These are phyloP conservation scores for Strix aluco DNA, from an alignment of 2,113 vertebrate species.

Conservation along the genomic window DNA sequence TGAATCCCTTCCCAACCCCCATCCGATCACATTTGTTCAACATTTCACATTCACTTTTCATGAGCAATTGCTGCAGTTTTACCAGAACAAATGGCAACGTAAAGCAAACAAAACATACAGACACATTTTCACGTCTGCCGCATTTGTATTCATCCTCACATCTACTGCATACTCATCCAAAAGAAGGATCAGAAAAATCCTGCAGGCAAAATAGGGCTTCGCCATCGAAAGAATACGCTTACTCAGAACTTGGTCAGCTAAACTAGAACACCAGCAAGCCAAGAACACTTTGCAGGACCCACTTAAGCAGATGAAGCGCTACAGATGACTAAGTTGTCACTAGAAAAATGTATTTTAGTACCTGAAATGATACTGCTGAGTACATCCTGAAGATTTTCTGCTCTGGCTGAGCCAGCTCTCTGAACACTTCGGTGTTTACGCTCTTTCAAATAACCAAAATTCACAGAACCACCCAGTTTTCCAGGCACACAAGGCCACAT, in stretches of 20 bases:
- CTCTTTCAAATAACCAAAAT: not conserved
- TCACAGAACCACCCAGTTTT: not conserved
- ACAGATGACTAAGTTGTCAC: not conserved
- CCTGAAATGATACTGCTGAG: not conserved
- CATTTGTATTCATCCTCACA: not conserved
- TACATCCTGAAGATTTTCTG: not conserved
- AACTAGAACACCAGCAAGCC: not conserved
- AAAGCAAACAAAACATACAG: not conserved
- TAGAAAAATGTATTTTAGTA: not conserved
- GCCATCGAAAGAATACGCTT: not conserved
- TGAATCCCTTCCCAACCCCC: not conserved
- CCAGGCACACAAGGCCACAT: not conserved
- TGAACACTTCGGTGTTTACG: rapidly evolving
- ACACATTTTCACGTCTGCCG: not conserved
- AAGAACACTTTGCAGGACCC: not conserved
- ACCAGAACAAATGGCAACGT: rapidly evolving
- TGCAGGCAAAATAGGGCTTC: not conserved
- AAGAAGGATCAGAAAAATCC: not conserved
- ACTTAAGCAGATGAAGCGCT: not conserved
- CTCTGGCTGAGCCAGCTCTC: not conserved
- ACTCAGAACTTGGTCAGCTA: not conserved
- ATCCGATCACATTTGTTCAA: rapidly evolving
- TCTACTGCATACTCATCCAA: not conserved
- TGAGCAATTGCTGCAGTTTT: not conserved
- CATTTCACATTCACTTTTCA: rapidly evolving